A percentile compares a stretch with the other conserved stretches of the same genome.
These are phyloP conservation scores for Arge pagana DNA, from an alignment of 2,888 invertebrate genomes.

Conservation along the genomic window DNA sequence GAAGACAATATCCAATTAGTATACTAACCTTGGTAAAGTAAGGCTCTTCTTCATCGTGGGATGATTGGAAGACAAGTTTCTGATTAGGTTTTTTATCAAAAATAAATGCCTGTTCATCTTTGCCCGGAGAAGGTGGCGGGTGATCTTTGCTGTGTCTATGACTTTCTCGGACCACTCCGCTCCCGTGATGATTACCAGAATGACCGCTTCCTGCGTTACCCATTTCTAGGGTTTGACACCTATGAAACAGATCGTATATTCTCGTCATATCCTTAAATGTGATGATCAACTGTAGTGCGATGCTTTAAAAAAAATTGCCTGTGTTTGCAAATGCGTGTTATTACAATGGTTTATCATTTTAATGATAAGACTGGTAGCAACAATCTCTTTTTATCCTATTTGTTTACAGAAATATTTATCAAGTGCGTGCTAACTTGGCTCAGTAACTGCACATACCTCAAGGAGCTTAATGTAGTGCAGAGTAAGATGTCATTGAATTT, in stretches of 20 bases:
- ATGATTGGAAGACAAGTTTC: slow-evolving; percentile 69
- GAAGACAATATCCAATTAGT: slow-evolving; percentile 5
- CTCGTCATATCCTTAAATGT: no score
- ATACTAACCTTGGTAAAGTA: slow-evolving; percentile 69
- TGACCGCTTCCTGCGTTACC: slow-evolving; percentile 79
- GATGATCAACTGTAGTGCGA: no score
- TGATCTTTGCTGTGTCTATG: slow-evolving; percentile 58
- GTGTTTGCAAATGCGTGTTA: no score
- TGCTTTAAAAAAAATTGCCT: no score
- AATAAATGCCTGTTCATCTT: slow-evolving; percentile 81
- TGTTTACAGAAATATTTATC: slow-evolving; percentile 12
- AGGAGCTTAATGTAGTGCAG: not conserved
- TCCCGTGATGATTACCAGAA: slow-evolving; percentile 54
- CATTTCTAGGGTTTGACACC: slow-evolving; percentile 65
- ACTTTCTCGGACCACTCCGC: slow-evolving; percentile 65
- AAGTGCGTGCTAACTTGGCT: slow-evolving; percentile 7
- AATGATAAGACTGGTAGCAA: no score
- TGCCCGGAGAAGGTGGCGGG: slow-evolving; percentile 65
- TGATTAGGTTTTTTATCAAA: slow-evolving; percentile 81
- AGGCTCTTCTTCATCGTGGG: slow-evolving; percentile 79
- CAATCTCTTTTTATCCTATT: slow-evolving; percentile 9
- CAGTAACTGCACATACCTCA: slow-evolving; percentile 11
- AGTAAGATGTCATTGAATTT: slow-evolving; percentile 6
- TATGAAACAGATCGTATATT: slow-evolving; percentile 14
- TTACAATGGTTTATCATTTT: no score